These are phyloP conservation scores for Archegozetes longisetosus DNA, from an alignment of 1,140 invertebrate genomes.

Conservation along the genomic window DNA sequence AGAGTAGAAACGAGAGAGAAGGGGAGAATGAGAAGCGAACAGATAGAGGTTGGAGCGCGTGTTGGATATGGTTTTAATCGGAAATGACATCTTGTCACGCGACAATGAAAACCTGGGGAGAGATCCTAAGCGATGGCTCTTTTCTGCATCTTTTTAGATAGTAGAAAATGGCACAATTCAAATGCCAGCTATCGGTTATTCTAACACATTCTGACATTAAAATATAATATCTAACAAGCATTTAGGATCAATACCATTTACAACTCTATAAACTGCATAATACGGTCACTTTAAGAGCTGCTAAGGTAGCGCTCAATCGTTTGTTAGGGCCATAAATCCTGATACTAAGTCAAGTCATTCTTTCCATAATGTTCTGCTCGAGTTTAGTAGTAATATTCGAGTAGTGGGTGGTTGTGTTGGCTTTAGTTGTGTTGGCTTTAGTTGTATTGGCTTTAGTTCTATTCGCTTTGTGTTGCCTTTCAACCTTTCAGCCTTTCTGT, in stretches of 20 bases:
- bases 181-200: too few relatives aligned
- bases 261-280: not conserved
- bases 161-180: not conserved
- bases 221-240: not conserved
- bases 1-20: not conserved
- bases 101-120: not conserved
- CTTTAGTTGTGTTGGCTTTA: not conserved
- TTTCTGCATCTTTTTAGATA: not conserved
- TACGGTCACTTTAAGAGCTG: not conserved
- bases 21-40: not conserved
- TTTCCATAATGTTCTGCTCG: not conserved
- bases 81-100: not conserved
- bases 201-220: too few relatives aligned
- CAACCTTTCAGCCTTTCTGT: too few relatives aligned
- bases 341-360: not conserved
- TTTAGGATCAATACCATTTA: not conserved
- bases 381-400: not conserved
- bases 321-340: not conserved
- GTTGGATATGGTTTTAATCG: not conserved
- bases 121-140: not conserved
- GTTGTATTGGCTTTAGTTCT: too few relatives aligned
- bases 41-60: not conserved
- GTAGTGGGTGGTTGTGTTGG: not conserved
- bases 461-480: too few relatives aligned
- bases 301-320: not conserved